Conservation (phyloP, 2,888 invertebrate species). For the Lydus trimaculatus region DNA sequence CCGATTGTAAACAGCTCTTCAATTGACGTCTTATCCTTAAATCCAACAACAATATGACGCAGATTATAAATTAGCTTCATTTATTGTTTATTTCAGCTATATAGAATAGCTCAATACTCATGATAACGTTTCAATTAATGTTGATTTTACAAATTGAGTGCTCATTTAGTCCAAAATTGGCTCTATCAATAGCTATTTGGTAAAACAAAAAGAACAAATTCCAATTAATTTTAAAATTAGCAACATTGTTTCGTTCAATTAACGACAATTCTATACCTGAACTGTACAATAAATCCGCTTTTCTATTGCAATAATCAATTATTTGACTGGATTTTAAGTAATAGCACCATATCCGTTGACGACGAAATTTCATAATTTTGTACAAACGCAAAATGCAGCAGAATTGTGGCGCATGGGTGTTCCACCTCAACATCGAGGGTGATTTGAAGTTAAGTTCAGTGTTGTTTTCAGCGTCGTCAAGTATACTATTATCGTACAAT, state of each 20-base stretch:
- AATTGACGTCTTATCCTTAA: too few relatives aligned
- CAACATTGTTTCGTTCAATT: too few relatives aligned
- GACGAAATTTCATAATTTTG: neutral
- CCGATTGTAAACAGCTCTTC: too few relatives aligned
- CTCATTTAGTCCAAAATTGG: too few relatives aligned
- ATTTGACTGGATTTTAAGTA: neutral
- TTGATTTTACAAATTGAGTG: neutral
- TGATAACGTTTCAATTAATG: neutral
- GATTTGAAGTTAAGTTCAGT: slow-evolving; percentile 49
- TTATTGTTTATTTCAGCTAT: neutral
- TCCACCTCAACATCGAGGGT: slow-evolving; percentile 32
- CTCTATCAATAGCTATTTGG: too few relatives aligned
- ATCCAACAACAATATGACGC: too few relatives aligned
- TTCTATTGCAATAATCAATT: neutral
- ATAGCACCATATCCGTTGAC: neutral
- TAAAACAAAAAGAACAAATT: too few relatives aligned
- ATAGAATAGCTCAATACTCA: neutral
- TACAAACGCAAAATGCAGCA: slow-evolving; percentile 39
- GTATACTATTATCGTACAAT: slow-evolving; percentile 31
- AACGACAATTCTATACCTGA: too few relatives aligned
- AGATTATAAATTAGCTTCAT: neutral
- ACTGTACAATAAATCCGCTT: neutral
- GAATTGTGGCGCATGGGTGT: slow-evolving; percentile 40
- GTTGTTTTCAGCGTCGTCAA: slow-evolving; percentile 51
- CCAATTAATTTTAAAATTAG: too few relatives aligned